Evolutionary conservation across 2,113 vertebrate genomes (phyloP), one percentile per base, ranked within the genome.

Genomic region (Sander vitreus): DNA sequence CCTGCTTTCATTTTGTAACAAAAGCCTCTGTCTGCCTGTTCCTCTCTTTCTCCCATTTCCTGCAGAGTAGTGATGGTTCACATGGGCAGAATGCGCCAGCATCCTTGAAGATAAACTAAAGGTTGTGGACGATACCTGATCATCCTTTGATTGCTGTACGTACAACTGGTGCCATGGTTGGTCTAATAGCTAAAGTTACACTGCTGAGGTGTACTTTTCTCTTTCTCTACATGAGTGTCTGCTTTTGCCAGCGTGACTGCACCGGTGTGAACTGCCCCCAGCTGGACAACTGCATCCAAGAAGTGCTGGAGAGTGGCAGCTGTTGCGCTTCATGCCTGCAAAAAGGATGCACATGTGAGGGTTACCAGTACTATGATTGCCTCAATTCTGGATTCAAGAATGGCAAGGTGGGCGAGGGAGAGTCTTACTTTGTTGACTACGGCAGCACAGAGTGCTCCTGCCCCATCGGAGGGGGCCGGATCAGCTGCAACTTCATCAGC

Each of bases 361-460:
- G 98, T 19, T 99, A 99, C 93, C 97, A 99, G 85, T 98, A 97
- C 91, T 99, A 99, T 0, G 98, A 99, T 89, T 99, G 98, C 3
- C 71, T 97, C 85, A 96, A 95, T 2, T 97, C 96, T 0, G 98
- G 98, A 66, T 99, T 98, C 12, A 74, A 95, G 92, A 96, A 96
- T 0, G 97, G 98, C 65, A 97, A 96, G 4, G 97, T 99, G 10
- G 97, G 97, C 0, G 97, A 98, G 19, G 97, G 97, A 1, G 96
- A 97, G 74, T 97, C 98, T 18, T 99, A 99, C 90, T 97, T 98
- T 0, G 98, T 99, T 67, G 98, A 99, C 91, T 99, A 98, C 0
- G 98, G 98, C 78, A 99, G 98, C 89, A 99, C 98, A 0, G 98
- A 99, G 89, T 99, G 98, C 85, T 96, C 95, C 0, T 99, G 98